phyloP scores from a whole-genome alignment of 1,140 invertebrate genomes.

The Drusus annulatus region DNA sequence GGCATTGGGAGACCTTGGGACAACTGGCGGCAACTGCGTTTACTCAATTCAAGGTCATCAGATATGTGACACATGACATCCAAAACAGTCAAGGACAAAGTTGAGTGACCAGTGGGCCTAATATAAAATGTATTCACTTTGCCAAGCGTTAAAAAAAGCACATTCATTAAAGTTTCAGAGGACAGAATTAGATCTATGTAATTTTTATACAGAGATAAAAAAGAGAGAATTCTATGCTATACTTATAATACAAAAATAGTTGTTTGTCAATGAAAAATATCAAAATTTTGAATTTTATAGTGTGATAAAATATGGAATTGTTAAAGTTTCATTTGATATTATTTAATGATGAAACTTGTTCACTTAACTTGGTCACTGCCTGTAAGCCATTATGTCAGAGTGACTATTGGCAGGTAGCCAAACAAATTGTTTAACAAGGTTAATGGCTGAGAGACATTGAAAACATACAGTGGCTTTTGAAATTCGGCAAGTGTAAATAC shows the following conservation, averaged over 20 bases:
- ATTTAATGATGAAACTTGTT: not conserved
- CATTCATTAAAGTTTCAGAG: too few species aligned
- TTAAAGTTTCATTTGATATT: not conserved
- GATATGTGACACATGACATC: not conserved
- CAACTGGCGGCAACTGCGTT: not conserved
- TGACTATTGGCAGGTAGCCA: constrained; percentile 34
- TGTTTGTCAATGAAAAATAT: too few species aligned
- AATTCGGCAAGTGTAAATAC: not conserved
- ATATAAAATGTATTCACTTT: too few species aligned
- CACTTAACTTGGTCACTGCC: constrained; percentile 8
- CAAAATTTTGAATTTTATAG: too few species aligned
- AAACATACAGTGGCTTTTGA: not conserved
- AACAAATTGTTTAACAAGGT: constrained; percentile 37
- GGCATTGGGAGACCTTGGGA: constrained; percentile 9
- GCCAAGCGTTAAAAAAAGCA: too few species aligned
- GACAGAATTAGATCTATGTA: too few species aligned
- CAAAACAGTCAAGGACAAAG: constrained; percentile 19
- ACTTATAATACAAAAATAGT: too few species aligned
- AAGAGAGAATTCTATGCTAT: too few species aligned
- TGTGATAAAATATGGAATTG: not conserved
- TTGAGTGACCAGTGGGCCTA: constrained; percentile 18
- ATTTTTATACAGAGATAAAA: too few species aligned
- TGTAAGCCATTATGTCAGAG: constrained; percentile 26
- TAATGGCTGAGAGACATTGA: constrained; percentile 37
- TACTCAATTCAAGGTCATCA: constrained; percentile 17